Evolutionary conservation across 2,113 vertebrate genomes (phyloP).

Genomic region (Cyprinodon variegatus): DNA sequence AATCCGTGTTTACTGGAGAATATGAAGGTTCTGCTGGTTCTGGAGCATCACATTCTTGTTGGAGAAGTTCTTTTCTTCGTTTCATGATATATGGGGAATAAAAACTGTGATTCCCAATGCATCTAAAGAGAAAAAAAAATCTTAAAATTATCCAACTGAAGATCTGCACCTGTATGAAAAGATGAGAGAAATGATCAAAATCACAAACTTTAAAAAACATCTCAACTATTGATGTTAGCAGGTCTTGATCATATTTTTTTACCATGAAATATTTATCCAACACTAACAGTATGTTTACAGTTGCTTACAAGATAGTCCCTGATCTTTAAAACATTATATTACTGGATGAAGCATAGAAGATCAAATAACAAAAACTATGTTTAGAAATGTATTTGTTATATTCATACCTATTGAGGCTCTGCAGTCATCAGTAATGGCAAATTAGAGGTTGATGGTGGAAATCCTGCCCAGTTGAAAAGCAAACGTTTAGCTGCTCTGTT

Average conservation of each 20-base stretch:
- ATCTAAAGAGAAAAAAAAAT: not conserved
- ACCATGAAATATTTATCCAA: not conserved
- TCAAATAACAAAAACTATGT: not conserved
- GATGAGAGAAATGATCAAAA: not conserved
- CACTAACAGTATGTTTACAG: not conserved
- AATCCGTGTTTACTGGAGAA: conserved; percentile 6
- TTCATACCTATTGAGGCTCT: conserved; percentile 21
- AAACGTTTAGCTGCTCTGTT: not conserved
- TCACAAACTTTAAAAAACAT: not conserved
- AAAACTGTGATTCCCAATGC: conserved; percentile 32
- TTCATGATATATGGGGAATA: conserved; percentile 18
- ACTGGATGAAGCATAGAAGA: no score
- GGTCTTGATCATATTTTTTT: not conserved
- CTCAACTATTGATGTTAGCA: not conserved
- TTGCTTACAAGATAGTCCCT: not conserved
- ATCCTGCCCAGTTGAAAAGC: not conserved
- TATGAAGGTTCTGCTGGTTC: conserved; percentile 1
- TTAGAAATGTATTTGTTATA: not conserved
- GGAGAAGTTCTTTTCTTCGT: not conserved
- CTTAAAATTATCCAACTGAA: not conserved
- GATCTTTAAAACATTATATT: not conserved
- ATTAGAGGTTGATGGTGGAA: not conserved
- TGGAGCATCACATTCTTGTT: conserved; percentile 9
- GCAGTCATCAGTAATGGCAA: not conserved
- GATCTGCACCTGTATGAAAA: conserved; percentile 30